A percentile compares a stretch with the other conserved stretches of the same genome.
These are phyloP conservation scores for Tragulus kanchil DNA, from an alignment of 2,113 vertebrate species.

Conservation along the genomic window DNA sequence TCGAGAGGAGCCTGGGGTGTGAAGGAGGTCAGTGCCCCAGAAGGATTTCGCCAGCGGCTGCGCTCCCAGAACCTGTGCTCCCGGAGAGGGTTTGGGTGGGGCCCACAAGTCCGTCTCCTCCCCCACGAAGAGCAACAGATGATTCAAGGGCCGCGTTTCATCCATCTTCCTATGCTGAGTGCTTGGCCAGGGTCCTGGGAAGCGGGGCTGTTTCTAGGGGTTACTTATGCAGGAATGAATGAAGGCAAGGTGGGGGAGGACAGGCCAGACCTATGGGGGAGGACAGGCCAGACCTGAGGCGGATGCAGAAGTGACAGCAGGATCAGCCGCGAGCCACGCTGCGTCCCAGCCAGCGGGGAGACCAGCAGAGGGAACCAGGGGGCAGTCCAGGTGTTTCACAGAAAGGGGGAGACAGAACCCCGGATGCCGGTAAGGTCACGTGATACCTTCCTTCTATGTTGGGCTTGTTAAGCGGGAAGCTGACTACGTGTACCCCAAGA, in stretches of 20 bases:
- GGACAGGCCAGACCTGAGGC: not conserved
- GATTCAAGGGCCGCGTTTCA: not conserved
- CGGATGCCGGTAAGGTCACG: not conserved
- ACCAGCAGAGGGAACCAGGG: not conserved
- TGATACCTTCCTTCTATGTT: not conserved
- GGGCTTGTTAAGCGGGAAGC: not conserved
- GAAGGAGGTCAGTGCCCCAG: rapidly evolving
- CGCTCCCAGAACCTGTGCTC: not conserved
- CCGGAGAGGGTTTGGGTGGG: not conserved
- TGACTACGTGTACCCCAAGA: not conserved
- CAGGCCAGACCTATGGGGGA: too few species aligned
- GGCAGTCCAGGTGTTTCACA: not conserved
- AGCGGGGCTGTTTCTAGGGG: not conserved
- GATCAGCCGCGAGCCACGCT: not conserved
- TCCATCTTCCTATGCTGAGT: not conserved
- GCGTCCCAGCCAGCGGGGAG: not conserved
- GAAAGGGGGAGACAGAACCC: not conserved
- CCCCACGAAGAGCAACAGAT: not conserved
- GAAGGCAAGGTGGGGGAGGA: not conserved
- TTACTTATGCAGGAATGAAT: not conserved
- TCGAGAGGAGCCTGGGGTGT: not conserved
- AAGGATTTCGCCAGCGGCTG: not conserved
- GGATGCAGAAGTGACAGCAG: not conserved
- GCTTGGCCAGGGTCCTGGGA: not conserved
- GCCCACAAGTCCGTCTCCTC: not conserved